Percentiles rank a stretch among this genome's conserved stretches.
Conservation (phyloP, 2,888 invertebrate genomes). For the Microctonus hyperodae region DNA sequence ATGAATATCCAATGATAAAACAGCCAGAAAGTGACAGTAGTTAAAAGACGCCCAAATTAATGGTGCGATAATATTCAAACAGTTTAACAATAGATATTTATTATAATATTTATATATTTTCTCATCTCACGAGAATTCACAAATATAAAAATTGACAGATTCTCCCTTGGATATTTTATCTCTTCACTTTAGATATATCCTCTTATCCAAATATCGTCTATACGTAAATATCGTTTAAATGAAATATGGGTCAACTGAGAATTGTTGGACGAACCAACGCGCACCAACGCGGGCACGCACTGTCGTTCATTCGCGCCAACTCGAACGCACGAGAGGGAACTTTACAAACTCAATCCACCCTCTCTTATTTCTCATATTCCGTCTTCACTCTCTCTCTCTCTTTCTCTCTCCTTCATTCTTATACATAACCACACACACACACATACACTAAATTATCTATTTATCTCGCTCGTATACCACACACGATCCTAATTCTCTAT, state of each 20-base stretch:
- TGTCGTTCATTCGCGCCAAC: conserved; percentile 40
- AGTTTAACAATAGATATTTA: background rate
- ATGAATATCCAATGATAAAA: background rate
- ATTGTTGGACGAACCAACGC: conserved; percentile 22
- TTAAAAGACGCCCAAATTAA: background rate
- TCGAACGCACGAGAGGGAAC: conserved; percentile 19
- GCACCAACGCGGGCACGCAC: conserved; percentile 36
- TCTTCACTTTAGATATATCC: background rate
- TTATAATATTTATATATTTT: no score
- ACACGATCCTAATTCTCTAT: background rate
- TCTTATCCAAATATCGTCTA: background rate
- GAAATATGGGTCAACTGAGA: conserved; percentile 17
- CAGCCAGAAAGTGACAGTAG: background rate
- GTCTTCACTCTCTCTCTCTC: conserved; percentile 24
- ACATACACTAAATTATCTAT: no score
- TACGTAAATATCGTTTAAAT: conserved; percentile 4
- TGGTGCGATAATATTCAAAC: background rate
- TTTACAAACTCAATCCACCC: conserved; percentile 26
- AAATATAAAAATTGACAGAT: background rate
- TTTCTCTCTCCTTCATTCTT: no score
- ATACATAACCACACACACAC: no score
- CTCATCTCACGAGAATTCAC: no score
- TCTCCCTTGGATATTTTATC: background rate
- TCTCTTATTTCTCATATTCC: conserved; percentile 10
- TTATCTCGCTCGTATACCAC: background rate